Percentiles rank a stretch among this genome's conserved stretches.
Evolutionary conservation across 35 echinoderm and acorn worm genomes (phyloP).

Genomic region (Ophiothrix spiculata): DNA sequence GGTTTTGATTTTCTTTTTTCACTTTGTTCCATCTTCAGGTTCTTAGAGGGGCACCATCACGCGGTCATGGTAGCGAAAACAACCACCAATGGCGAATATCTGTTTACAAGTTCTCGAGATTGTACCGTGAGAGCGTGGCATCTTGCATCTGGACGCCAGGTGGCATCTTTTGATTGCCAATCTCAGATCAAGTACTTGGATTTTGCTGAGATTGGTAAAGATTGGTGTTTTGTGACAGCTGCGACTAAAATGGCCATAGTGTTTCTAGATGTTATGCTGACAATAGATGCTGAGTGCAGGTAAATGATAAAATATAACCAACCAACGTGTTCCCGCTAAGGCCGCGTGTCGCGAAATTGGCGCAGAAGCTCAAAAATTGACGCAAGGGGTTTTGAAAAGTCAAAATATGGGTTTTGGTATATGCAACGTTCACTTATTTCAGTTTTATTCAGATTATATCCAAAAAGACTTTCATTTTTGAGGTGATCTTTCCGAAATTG

Average conservation of each 20-base stretch:
- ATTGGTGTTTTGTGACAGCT: slow-evolving; percentile 13
- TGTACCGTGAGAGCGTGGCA: slow-evolving; percentile 79
- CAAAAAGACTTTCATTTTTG: too few species aligned
- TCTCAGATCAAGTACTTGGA: slow-evolving; percentile 64
- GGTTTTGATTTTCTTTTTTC: too few species aligned
- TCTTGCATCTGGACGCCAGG: slow-evolving; percentile 26
- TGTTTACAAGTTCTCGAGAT: slow-evolving; percentile 66
- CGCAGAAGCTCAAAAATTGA: too few species aligned
- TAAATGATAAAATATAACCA: too few species aligned
- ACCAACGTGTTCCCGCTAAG: too few species aligned
- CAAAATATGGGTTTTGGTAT: too few species aligned
- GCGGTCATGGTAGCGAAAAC: slow-evolving; percentile 60
- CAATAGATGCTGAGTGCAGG: not conserved
- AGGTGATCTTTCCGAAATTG: too few species aligned
- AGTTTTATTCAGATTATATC: too few species aligned
- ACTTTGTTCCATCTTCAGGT: slow-evolving; percentile 20
- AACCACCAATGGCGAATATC: slow-evolving; percentile 56
- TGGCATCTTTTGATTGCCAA: slow-evolving; percentile 74
- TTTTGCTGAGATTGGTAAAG: slow-evolving; percentile 33
- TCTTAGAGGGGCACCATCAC: slow-evolving; percentile 62
- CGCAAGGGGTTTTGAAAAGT: too few species aligned
- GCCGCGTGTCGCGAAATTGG: too few species aligned
- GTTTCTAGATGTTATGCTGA: slow-evolving; percentile 34
- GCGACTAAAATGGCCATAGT: not conserved
- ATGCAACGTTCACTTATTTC: too few species aligned